phyloP scores from a whole-genome alignment of 2,888 invertebrate species.

The Scotopteryx bipunctaria region DNA sequence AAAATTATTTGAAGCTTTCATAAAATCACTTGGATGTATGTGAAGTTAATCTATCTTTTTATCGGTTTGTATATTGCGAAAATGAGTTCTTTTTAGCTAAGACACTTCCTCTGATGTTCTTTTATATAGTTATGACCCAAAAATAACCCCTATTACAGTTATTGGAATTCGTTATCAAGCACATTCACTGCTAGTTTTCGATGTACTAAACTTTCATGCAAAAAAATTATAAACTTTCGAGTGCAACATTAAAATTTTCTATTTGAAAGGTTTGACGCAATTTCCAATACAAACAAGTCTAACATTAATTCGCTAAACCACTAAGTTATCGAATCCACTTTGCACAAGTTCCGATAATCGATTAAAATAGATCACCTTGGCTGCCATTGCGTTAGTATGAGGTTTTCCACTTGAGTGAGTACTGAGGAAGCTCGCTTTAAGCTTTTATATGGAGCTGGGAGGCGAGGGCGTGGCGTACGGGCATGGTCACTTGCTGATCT shows the following conservation, averaged over 20 bases:
- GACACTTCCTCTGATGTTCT: too few relatives aligned
- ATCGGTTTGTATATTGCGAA: too few relatives aligned
- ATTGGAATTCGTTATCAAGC: too few relatives aligned
- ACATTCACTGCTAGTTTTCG: too few relatives aligned
- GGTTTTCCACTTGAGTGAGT: slow-evolving; percentile 68
- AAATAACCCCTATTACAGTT: too few relatives aligned
- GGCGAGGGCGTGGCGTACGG: slow-evolving; percentile 66
- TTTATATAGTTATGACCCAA: too few relatives aligned
- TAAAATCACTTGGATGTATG: too few relatives aligned
- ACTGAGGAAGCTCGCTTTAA: slow-evolving; percentile 50
- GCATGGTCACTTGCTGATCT: slow-evolving; percentile 67
- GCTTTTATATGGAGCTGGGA: slow-evolving; percentile 69
- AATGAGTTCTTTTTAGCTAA: too few relatives aligned
- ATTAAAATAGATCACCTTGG: slow-evolving; percentile 66
- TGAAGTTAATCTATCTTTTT: too few relatives aligned
- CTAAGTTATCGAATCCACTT: slow-evolving; percentile 5
- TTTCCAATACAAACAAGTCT: not conserved
- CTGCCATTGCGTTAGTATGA: slow-evolving; percentile 73
- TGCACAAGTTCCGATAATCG: slow-evolving; percentile 15
- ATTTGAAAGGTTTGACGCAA: not conserved
- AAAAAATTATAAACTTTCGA: too few relatives aligned
- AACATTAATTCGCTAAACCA: not conserved
- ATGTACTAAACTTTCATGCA: too few relatives aligned
- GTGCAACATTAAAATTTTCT: too few relatives aligned
- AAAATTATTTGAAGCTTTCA: not conserved